Base-by-base conservation (phyloP, 2,888 invertebrate species). In the Cremastinae sp. region DNA sequence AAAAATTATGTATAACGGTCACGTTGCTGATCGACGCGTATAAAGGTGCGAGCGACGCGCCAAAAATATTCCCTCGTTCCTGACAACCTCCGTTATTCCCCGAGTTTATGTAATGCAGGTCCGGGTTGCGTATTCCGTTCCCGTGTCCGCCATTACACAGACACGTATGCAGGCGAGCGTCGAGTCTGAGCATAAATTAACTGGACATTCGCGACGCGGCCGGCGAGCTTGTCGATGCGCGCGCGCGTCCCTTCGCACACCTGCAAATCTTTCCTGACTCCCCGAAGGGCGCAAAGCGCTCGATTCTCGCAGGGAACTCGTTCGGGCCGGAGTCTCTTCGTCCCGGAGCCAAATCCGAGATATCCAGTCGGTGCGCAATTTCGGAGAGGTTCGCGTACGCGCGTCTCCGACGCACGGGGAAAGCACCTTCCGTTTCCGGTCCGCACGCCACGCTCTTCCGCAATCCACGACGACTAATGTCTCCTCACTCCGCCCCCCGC, bases 121-220 rank as follows among this genome's bases (percentile, higher is more conserved):
- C 79, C 78, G 28, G 28, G 74, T 82, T 80, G 78, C 80, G 81
- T 84, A 85, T 83, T 83, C 81, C 76, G 75, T 53, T 43, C 51
- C 51, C 73, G 76, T 82, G 80, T 75, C 64, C 16, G 28, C 28
- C 28, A 28, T 28, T 28, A 28, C 5, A 28, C 5, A 28, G 28
- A 5, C 28, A 28, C 28, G 36, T 73, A 68, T 66, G 73, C 72
- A 71, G n/a, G 20, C 34, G 45, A 65, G 81, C 66, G 81, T 82
- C 79, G 79, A 81, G 81, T 80, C 70, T 61, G 74, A 71, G 80
- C 81, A 84, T 85, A 85, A 85, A 85, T 85, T 85, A 85, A 84
- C 84, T 80, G 74, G 79, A 74, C 78, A 72, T 75, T 74, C 68
- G 65, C 64, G 53, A 68, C 74, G 72, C 59, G 65, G 59, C 59